These are phyloP conservation scores for Argyresthia albistria DNA, from an alignment of 2,888 invertebrate species.

Conservation along the genomic window DNA sequence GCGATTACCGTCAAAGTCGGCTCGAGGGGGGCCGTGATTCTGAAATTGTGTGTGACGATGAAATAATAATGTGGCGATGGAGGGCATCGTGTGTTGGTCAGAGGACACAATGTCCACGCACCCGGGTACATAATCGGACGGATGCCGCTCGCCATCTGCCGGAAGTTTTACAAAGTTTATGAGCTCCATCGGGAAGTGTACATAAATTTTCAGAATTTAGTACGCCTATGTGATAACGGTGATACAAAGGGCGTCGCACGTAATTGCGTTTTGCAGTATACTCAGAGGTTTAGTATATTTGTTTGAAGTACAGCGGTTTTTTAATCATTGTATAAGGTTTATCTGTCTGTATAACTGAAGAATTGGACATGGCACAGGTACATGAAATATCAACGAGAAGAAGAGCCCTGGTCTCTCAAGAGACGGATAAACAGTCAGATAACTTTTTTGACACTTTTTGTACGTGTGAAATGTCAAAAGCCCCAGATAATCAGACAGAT, in stretches of 20 bases:
- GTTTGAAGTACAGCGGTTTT: no score
- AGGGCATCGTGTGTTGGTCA: not conserved
- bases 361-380: no score
- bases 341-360: no score
- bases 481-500: no score
- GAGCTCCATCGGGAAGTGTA: conserved; percentile 59
- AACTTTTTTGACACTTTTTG: no score
- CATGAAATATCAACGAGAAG: no score
- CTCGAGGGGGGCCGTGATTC: not conserved
- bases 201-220: conserved; percentile 56
- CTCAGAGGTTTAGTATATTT: not conserved
- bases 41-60: not conserved
- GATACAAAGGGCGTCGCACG: conserved; percentile 26
- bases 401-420: no score
- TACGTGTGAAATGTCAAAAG: no score
- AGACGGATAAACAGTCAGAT: no score
- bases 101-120: conserved; percentile 11
- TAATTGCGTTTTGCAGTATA: conserved; percentile 21
- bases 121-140: conserved; percentile 38
- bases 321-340: no score
- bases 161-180: conserved; percentile 69
- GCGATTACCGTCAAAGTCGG: not conserved
- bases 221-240: conserved; percentile 43
- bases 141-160: conserved; percentile 51
- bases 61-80: not conserved